Evolutionary conservation across 1,140 invertebrate genomes (phyloP).

Genomic region (Macrobrachium nipponense): DNA sequence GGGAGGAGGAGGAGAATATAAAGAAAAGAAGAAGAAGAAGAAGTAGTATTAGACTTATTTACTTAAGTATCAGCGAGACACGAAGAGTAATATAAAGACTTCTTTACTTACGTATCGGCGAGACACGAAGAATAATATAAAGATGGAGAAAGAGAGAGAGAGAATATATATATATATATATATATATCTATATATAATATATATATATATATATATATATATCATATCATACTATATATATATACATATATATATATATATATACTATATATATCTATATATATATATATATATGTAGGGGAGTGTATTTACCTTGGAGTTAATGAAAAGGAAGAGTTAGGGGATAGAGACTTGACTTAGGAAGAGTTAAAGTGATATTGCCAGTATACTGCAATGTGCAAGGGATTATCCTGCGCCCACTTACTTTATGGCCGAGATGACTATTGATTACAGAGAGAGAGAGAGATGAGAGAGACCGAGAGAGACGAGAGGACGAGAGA

Average conservation of each 20-base stretch:
- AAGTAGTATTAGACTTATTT: no score
- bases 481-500: not conserved
- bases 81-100: not conserved
- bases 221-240: no score
- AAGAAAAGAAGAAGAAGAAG: not conserved
- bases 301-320: not conserved
- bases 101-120: not conserved
- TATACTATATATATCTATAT: no score
- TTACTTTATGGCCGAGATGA: not conserved
- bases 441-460: conserved; percentile 1
- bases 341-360: not conserved
- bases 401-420: not conserved
- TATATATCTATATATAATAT: no score
- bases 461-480: not conserved
- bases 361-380: not conserved
- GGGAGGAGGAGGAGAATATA: not conserved
- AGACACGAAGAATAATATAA: not conserved
- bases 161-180: no score
- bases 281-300: no score
- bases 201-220: no score
- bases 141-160: not conserved
- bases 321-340: not conserved
- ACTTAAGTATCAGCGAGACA: not conserved
- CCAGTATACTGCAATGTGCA: no score
- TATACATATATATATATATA: no score